phyloP scores from a whole-genome alignment of 92 coral and sea anemone species.

The Zoanthus solanderi region DNA sequence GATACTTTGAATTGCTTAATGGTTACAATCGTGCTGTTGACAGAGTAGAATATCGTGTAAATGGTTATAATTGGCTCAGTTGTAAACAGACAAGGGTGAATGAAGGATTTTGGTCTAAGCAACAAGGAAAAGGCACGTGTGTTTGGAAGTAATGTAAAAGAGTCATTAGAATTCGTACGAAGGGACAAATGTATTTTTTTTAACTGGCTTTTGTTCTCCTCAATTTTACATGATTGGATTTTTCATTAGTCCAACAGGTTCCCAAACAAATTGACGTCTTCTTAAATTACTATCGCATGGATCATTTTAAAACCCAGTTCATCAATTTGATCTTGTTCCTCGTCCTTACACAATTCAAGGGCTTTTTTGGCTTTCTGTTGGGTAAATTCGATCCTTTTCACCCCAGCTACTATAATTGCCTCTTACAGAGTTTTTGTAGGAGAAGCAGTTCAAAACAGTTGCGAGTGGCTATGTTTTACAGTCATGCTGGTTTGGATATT shows the following conservation, averaged over 20 bases:
- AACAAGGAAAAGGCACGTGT: not conserved
- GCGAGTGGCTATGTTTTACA: constrained; percentile 16
- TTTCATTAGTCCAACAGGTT: not conserved
- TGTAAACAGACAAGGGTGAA: constrained; percentile 33
- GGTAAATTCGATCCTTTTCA: not conserved
- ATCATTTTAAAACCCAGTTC: too few species aligned
- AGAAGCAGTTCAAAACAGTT: not conserved
- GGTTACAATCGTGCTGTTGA: constrained; percentile 24
- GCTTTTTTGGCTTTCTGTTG: too few species aligned
- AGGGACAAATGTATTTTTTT: not conserved
- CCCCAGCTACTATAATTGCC: not conserved
- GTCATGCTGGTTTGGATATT: not conserved
- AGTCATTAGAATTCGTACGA: not conserved
- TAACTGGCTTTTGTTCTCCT: not conserved
- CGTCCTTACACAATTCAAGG: too few species aligned
- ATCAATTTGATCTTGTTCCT: too few species aligned
- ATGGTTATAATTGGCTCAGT: not conserved
- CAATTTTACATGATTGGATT: not conserved
- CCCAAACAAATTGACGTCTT: not conserved
- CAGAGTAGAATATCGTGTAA: not conserved
- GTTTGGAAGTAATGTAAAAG: not conserved
- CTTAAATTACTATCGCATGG: too few species aligned
- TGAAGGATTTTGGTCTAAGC: not conserved
- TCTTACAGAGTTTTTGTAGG: not conserved
- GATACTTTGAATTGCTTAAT: not conserved